Conservation (phyloP, 1,140 invertebrate genomes). For the Drosophila serrata region DNA sequence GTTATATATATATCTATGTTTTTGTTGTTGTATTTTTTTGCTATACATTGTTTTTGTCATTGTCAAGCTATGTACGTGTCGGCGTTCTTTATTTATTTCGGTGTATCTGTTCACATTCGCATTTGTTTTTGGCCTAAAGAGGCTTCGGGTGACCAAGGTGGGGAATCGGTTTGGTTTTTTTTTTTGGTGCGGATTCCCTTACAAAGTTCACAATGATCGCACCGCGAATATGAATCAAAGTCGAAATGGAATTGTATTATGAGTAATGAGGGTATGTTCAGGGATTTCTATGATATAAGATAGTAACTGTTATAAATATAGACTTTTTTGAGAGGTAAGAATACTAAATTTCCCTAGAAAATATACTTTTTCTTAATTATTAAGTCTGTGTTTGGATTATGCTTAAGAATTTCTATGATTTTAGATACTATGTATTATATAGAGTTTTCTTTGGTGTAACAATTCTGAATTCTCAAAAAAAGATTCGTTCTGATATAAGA, state of each 20-base stretch:
- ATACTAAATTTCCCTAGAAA: not conserved
- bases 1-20: not conserved
- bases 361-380: not conserved
- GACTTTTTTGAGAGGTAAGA: too few relatives aligned
- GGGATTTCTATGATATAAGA: not conserved
- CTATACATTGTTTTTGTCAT: constrained; percentile 24
- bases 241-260: not conserved
- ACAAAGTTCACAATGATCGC: constrained; percentile 27
- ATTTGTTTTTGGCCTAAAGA: constrained; percentile 30
- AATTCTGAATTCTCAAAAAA: too few relatives aligned
- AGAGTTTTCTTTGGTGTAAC: too few relatives aligned
- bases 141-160: constrained; percentile 56
- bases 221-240: constrained; percentile 24
- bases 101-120: constrained; percentile 26
- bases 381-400: not conserved
- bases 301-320: too few relatives aligned
- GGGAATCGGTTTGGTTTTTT: constrained; percentile 19
- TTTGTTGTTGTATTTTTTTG: constrained; percentile 18
- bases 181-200: constrained; percentile 31
- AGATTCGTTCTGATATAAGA: too few relatives aligned
- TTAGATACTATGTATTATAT: too few relatives aligned
- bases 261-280: constrained; percentile 7
- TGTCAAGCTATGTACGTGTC: constrained; percentile 62
- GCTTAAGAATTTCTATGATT: too few relatives aligned
- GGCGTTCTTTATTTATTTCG: constrained; percentile 46